Evolutionary conservation across 1,140 invertebrate species (phyloP).

Genomic region (Leptopilina boulardi): DNA sequence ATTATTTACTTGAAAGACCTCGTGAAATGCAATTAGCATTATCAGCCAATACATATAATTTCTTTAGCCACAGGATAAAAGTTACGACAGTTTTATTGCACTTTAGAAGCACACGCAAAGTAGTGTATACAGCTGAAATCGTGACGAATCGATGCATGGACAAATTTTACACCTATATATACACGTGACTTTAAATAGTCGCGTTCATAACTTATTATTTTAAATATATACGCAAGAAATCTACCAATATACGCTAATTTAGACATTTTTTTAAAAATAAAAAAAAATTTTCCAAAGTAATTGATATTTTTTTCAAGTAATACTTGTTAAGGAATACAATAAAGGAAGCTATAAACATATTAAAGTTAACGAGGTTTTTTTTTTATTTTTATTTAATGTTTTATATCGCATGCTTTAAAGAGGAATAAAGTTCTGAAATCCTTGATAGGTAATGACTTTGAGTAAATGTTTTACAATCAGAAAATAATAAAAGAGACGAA

Average conservation of each 20-base stretch:
- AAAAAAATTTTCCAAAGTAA: not conserved
- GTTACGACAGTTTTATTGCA: conserved; percentile 26
- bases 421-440: not conserved
- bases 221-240: not conserved
- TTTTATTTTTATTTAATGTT: not conserved
- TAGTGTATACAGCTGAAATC: conserved; percentile 3
- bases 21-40: conserved; percentile 30
- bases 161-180: conserved; percentile 3
- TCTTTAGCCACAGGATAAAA: conserved; percentile 26
- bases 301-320: not conserved
- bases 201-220: not conserved
- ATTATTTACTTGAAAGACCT: conserved; percentile 17
- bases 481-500: not conserved
- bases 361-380: conserved; percentile 6
- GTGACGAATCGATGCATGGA: conserved; percentile 16
- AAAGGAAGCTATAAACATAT: not conserved
- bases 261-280: too few species aligned
- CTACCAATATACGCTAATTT: not conserved
- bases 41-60: conserved; percentile 23
- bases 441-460: not conserved
- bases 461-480: not conserved
- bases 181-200: not conserved
- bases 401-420: not conserved
- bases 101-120: conserved; percentile 4
- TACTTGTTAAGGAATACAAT: not conserved